A percentile compares a stretch with the other conserved stretches of the same genome.
phyloP scores from a whole-genome alignment of 1,140 invertebrate genomes.

The Heterodera schachtii region DNA sequence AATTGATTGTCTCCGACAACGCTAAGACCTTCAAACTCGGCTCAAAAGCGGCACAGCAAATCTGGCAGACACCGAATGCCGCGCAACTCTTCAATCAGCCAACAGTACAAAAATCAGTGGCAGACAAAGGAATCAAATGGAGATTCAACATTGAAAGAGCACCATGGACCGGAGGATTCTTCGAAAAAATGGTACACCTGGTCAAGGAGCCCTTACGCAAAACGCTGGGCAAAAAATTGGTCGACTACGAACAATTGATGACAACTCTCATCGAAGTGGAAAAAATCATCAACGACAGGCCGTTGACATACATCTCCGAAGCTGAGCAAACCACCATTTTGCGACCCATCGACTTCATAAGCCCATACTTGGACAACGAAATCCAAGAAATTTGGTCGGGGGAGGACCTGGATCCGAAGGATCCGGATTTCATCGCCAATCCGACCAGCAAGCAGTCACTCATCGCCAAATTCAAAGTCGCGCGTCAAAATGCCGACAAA shows the following conservation, averaged over 20 bases:
- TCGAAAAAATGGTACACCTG: background rate
- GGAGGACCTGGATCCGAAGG: background rate
- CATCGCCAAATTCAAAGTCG: background rate
- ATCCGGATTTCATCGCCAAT: background rate
- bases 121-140: background rate
- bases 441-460: background rate
- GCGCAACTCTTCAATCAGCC: background rate
- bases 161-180: background rate
- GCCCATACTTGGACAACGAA: background rate
- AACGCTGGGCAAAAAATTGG: background rate
- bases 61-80: background rate
- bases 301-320: background rate
- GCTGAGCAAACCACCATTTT: background rate
- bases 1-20: conserved; percentile 65
- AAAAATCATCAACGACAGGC: background rate
- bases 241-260: background rate
- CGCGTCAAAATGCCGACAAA: background rate
- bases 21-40: conserved; percentile 52
- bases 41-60: background rate
- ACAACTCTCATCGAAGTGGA: background rate
- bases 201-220: background rate
- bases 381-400: background rate
- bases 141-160: background rate
- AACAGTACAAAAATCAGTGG: background rate
- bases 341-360: background rate